Base-by-base conservation (phyloP, 2,113 vertebrate species). In the Ovibos moschatus region DNA sequence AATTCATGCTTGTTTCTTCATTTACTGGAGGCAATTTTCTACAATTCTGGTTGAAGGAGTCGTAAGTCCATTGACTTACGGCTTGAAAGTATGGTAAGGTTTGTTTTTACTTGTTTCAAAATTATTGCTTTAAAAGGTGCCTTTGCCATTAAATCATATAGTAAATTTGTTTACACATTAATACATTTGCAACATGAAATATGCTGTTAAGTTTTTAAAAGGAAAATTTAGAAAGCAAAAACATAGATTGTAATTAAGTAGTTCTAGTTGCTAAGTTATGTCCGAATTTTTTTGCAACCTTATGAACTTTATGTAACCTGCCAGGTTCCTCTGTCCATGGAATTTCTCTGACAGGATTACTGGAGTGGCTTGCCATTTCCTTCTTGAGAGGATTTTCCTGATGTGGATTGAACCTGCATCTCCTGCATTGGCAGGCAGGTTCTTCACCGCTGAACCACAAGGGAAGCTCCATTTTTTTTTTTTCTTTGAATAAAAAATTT, bases 1-100 rank as follows among this genome's bases (percentile, higher is more conserved):
- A 94, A 96, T 91, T 78, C 27, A 53, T 84, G 30, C 50, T 96
- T 87, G 10, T 95, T 94, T 97, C 58, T 91, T 30, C 14, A 67
- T 43, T 92, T 93, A 91, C 51, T 76, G 53, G n/a, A 94, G 60
- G 47, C 33, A 82, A 16, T 93, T 93, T 97, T 96, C 57, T 60
- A 85, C 2, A 16, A 12, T 0, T 4, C 27, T 36, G 28, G 23
- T 91, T 90, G 51, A 85, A 85, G 17, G 40, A 83, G 6, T 95
- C 40, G 0, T 53, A 85, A 79, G 36, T 92, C 57, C 64, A 40
- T 81, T 85, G 84, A 92, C 13, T 84, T 74, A 81, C 2, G 8
- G 36, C 50, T 81, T 89, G 2, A 74, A 94, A 94, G 23, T 74
- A 40, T 71, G 30, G 6, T 91, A 81, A 81, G 2, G 13, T 92